phyloP scores from a whole-genome alignment of 2,113 vertebrate species.

The Cynopterus brachyotis region DNA sequence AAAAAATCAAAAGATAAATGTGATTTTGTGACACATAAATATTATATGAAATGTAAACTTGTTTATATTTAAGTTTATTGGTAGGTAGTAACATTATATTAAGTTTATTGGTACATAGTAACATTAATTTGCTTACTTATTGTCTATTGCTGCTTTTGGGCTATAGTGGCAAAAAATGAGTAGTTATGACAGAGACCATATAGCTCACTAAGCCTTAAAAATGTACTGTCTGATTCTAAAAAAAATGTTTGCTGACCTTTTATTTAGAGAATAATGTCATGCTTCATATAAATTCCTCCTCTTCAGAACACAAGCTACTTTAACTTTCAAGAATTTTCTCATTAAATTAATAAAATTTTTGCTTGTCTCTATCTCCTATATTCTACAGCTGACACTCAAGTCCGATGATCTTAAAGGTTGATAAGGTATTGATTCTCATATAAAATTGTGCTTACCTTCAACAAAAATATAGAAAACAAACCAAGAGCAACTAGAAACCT shows the following conservation, averaged over 20 bases:
- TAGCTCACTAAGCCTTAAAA: not conserved
- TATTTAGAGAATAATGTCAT: not conserved
- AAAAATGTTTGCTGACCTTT: not conserved
- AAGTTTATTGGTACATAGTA: not conserved
- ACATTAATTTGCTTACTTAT: not conserved
- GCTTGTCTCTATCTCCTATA: not conserved
- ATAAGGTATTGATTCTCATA: not conserved
- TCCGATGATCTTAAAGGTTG: not conserved
- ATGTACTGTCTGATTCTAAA: not conserved
- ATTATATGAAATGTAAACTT: not conserved
- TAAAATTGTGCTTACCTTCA: not conserved
- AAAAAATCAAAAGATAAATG: not conserved
- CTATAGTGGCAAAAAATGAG: not conserved
- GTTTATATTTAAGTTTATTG: not conserved
- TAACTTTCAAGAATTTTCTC: not conserved
- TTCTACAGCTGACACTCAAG: not conserved
- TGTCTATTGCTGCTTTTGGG: not conserved
- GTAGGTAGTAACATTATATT: not conserved
- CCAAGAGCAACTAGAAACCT: not conserved
- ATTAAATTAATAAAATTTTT: not conserved
- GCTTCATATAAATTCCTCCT: not conserved
- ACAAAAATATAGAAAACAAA: not conserved
- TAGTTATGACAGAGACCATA: not conserved
- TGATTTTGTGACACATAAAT: not conserved
- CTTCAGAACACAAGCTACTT: not conserved